Percentiles rank a stretch among this genome's conserved stretches.
phyloP scores from a whole-genome alignment of 2,888 invertebrate species.

The Drosophila multiciliata region DNA sequence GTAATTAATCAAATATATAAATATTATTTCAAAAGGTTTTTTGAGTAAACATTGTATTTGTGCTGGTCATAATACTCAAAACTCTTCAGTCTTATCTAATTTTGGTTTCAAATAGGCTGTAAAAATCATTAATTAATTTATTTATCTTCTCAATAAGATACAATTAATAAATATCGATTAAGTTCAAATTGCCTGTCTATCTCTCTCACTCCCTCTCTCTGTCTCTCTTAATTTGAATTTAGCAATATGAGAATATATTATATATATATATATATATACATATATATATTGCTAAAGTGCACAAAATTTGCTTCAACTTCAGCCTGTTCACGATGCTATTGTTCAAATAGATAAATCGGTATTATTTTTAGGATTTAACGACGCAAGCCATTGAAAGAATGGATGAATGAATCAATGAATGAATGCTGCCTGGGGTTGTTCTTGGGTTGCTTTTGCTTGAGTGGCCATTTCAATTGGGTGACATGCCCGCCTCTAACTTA shows the following conservation, averaged over 20 bases:
- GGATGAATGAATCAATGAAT: background rate
- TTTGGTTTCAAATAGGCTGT: background rate
- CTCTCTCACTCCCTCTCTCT: background rate
- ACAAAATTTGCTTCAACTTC: background rate
- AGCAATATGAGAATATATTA: background rate
- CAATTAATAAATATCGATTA: background rate
- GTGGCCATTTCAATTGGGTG: conserved; percentile 45
- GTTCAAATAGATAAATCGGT: conserved; percentile 2
- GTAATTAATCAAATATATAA: background rate
- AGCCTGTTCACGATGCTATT: conserved; percentile 3
- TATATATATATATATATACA: too few species aligned
- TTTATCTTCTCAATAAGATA: background rate
- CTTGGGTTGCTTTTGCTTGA: background rate
- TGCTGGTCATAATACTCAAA: background rate
- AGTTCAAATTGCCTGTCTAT: background rate
- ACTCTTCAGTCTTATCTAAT: background rate
- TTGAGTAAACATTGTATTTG: background rate
- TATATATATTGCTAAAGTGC: background rate
- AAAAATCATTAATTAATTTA: background rate
- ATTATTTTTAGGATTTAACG: conserved; percentile 24
- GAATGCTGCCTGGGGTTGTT: conserved; percentile 6
- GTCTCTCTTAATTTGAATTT: background rate
- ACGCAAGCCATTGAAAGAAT: conserved; percentile 26
- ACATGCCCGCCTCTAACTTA: conserved; percentile 56
- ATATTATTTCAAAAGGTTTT: background rate